Evolutionary conservation across 2,797 vertebrate genomes (phyloP).

Genomic region (Botia almorhae): DNA sequence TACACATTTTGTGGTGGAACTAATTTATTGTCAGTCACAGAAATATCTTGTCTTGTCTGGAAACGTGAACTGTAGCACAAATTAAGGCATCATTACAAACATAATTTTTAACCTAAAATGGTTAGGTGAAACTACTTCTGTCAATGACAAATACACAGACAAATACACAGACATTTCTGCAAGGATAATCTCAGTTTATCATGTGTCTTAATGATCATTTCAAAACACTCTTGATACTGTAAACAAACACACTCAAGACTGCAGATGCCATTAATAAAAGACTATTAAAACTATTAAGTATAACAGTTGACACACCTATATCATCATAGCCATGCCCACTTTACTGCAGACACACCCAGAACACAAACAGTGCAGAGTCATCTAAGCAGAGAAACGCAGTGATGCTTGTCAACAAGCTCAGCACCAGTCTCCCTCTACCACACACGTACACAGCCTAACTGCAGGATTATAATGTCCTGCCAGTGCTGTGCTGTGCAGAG

Average conservation of each 20-base stretch:
- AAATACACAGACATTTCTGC: too few species aligned
- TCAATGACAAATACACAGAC: too few species aligned
- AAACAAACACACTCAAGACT: slow-evolving; percentile 70
- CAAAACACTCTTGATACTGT: slow-evolving; percentile 60
- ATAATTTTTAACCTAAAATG: too few species aligned
- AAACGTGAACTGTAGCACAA: too few species aligned
- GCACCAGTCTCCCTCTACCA: slow-evolving; percentile 30
- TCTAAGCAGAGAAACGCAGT: slow-evolving; percentile 34
- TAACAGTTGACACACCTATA: slow-evolving; percentile 46
- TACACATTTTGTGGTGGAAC: too few species aligned
- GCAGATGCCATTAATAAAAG: slow-evolving; percentile 16
- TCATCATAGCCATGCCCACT: slow-evolving; percentile 51
- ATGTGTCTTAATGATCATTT: too few species aligned
- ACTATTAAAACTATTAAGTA: too few species aligned
- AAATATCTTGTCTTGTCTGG: too few species aligned
- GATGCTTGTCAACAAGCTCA: slow-evolving; percentile 57
- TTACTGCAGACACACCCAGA: slow-evolving; percentile 73
- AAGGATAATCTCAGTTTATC: too few species aligned
- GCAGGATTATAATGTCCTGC: slow-evolving; percentile 70
- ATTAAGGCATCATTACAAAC: too few species aligned
- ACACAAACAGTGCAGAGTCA: slow-evolving; percentile 53
- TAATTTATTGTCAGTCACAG: background rate
- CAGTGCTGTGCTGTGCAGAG: slow-evolving; percentile 54
- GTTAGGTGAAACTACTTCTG: too few species aligned
- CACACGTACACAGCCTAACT: slow-evolving; percentile 53